These are phyloP conservation scores for Bos indicus DNA, from an alignment of 2,113 vertebrate genomes.

Conservation along the genomic window DNA sequence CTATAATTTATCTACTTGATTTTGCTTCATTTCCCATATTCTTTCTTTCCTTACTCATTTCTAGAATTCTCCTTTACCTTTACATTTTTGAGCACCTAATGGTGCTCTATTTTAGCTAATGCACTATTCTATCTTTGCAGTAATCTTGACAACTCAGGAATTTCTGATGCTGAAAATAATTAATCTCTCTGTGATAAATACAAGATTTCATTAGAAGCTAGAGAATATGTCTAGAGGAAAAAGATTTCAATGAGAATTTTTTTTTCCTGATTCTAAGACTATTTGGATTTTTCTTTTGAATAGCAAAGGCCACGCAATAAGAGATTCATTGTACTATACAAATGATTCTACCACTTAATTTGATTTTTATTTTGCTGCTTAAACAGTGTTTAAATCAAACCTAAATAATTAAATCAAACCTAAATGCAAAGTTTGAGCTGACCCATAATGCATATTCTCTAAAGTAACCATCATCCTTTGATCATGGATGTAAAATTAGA, in stretches of 20 bases:
- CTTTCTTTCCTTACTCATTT: background rate
- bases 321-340: background rate
- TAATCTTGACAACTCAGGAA: background rate
- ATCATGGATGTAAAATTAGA: background rate
- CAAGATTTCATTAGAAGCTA: constrained; percentile 43
- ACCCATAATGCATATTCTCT: background rate
- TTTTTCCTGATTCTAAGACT: background rate
- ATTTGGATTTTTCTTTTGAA: background rate
- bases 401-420: background rate
- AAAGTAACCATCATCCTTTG: background rate
- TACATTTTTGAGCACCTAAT: background rate
- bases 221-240: constrained; percentile 29
- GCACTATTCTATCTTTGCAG: background rate
- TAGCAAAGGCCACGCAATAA: background rate
- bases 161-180: constrained; percentile 50
- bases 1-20: background rate
- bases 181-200: constrained; percentile 41
- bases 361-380: background rate
- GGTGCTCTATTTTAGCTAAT: background rate
- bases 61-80: background rate
- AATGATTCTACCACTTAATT: background rate
- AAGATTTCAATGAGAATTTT: constrained; percentile 11
- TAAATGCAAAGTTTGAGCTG: background rate
- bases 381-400: background rate
- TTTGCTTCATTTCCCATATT: background rate